phyloP scores from a whole-genome alignment of 2,797 vertebrate genomes.

The Sylvilagus floridanus region DNA sequence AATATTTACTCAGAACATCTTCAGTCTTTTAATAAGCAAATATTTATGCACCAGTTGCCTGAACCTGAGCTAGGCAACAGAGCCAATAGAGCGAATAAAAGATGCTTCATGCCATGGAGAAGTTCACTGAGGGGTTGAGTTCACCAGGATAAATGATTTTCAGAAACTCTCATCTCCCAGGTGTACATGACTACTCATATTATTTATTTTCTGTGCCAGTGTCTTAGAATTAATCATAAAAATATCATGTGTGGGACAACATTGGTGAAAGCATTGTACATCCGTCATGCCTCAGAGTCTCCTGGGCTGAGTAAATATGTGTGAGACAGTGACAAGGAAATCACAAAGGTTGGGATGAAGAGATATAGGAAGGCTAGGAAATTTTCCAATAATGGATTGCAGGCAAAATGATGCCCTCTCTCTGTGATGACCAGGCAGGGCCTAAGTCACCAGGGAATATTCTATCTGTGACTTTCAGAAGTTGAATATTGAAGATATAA shows the following conservation, averaged over 20 bases:
- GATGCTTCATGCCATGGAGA: not conserved
- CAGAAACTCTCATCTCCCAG: not conserved
- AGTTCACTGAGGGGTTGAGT: not conserved
- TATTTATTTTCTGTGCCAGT: constrained; percentile 35
- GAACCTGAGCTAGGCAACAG: not conserved
- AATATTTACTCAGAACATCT: not conserved
- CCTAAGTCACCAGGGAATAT: not conserved
- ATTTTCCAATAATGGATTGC: not conserved
- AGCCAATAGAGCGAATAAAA: not conserved
- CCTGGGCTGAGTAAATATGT: not conserved
- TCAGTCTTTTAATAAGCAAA: not conserved
- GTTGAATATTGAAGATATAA: not conserved
- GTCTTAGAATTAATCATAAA: constrained; percentile 58
- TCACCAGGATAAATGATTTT: constrained; percentile 19
- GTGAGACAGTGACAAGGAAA: constrained; percentile 16
- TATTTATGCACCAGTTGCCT: constrained; percentile 37
- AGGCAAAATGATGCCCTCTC: not conserved
- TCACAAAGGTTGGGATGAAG: not conserved
- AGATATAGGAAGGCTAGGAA: not conserved
- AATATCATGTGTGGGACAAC: not conserved
- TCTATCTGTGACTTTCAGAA: not conserved
- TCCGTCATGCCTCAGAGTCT: constrained; percentile 23
- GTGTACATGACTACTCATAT: not conserved
- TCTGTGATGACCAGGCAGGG: not conserved
- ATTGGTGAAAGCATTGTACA: not conserved